A percentile compares a stretch with the other conserved stretches of the same genome.
Conservation (phyloP, 1,140 invertebrate genomes). For the Drosophila suzukii region DNA sequence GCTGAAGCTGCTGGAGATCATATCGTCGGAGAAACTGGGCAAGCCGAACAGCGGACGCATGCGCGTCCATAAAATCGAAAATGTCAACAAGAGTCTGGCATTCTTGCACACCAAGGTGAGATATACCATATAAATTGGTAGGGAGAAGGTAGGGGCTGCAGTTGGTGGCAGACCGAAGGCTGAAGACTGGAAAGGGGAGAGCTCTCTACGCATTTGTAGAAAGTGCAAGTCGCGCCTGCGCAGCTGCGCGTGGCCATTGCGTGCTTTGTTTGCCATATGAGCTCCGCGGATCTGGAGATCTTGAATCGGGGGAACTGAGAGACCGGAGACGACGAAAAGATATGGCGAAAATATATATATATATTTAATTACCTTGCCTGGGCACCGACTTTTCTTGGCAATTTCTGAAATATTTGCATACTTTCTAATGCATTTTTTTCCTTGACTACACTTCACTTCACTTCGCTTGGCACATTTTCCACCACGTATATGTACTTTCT, state of each 20-base stretch:
- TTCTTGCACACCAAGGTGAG: slow-evolving; percentile 98
- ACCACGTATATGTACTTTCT: slow-evolving; percentile 52
- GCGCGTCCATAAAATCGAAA: slow-evolving; percentile 99
- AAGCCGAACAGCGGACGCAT: slow-evolving; percentile 98
- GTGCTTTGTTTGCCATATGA: slow-evolving; percentile 78
- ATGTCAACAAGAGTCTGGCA: slow-evolving; percentile 98
- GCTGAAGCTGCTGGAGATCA: slow-evolving; percentile 98
- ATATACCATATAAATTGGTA: slow-evolving; percentile 2
- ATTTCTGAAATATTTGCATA: slow-evolving; percentile 78
- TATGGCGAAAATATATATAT: slow-evolving; percentile 41
- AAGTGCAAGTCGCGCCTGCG: slow-evolving; percentile 78
- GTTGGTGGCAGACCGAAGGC: background rate
- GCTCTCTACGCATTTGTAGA: slow-evolving; percentile 78
- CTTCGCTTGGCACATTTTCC: slow-evolving; percentile 65
- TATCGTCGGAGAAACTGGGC: slow-evolving; percentile 98
- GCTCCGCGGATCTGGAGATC: slow-evolving; percentile 10
- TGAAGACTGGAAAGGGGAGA: slow-evolving; percentile 8
- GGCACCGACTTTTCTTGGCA: slow-evolving; percentile 38
- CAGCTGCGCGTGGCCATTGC: slow-evolving; percentile 77
- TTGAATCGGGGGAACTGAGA: slow-evolving; percentile 9
- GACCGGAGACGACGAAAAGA: slow-evolving; percentile 1
- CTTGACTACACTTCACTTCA: slow-evolving; percentile 1
- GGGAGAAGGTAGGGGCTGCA: background rate
- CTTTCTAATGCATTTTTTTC: slow-evolving; percentile 71
- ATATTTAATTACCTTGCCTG: slow-evolving; percentile 70